These are phyloP conservation scores for Neostethus bicornis DNA, from an alignment of 2,797 vertebrate species.

Conservation along the genomic window DNA sequence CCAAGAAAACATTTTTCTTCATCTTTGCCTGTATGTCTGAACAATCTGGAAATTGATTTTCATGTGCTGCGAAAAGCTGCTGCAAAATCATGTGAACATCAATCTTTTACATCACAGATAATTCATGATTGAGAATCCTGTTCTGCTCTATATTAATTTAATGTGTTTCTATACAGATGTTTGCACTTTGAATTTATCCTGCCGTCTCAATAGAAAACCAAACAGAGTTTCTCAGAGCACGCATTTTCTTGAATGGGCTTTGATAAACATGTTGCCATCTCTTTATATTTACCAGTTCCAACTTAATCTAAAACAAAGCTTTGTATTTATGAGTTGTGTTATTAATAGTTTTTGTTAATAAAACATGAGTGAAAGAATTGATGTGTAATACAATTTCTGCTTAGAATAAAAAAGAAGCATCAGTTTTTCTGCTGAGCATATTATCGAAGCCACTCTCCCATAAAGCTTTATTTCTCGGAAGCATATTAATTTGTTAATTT, in stretches of 20 bases:
- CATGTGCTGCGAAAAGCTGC: constrained; percentile 12
- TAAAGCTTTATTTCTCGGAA: constrained; percentile 32
- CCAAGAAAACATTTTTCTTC: constrained; percentile 13
- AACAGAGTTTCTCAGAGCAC: too few relatives aligned
- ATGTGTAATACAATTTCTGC: constrained; percentile 2
- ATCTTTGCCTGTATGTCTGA: constrained; percentile 7
- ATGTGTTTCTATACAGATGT: neutral
- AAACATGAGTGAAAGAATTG: constrained; percentile 15
- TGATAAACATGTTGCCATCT: constrained; percentile 1
- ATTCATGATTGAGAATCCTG: constrained; percentile 25
- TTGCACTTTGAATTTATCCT: constrained; percentile 7
- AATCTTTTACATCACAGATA: constrained; percentile 20
- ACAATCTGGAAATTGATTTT: neutral
- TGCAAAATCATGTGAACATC: neutral
- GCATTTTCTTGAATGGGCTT: neutral
- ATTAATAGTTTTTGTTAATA: constrained; percentile 29
- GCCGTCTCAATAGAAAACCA: neutral
- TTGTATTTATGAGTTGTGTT: constrained; percentile 4
- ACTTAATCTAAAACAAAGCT: neutral
- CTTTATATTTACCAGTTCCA: constrained; percentile 6
- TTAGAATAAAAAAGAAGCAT: constrained; percentile 26
- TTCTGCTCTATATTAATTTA: constrained; percentile 14
- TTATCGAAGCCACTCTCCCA: constrained; percentile 33
- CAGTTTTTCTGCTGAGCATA: constrained; percentile 32
- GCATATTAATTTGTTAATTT: constrained; percentile 61